Conservation (phyloP, 2,797 vertebrate genomes). For the Galagoides demidoff region DNA sequence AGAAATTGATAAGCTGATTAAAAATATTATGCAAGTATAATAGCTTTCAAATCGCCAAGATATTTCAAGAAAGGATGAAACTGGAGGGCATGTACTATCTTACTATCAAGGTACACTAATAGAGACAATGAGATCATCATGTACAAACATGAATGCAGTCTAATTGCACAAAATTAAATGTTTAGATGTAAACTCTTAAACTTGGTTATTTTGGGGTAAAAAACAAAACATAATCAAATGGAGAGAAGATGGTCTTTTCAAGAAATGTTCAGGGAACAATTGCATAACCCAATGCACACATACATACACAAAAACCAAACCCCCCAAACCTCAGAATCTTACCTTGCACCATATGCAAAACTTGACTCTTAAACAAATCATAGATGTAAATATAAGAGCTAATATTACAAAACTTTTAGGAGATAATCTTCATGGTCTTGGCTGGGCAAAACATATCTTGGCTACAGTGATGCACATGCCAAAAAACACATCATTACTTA, state of each 20-base stretch:
- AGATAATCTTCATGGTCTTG: not conserved
- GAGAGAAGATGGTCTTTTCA: not conserved
- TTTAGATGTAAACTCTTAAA: not conserved
- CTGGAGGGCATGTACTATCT: not conserved
- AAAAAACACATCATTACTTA: not conserved
- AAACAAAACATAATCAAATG: not conserved
- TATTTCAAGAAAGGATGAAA: not conserved
- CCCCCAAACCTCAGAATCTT: not conserved
- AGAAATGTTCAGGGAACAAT: not conserved
- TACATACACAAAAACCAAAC: not conserved
- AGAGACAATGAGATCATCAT: not conserved
- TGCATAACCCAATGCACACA: not conserved
- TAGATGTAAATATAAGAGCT: not conserved
- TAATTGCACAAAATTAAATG: not conserved
- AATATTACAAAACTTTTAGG: not conserved
- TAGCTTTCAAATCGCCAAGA: not conserved
- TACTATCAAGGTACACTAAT: not conserved
- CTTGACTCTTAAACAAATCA: not conserved
- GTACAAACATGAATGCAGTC: not conserved
- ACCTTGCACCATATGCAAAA: not conserved
- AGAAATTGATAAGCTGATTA: not conserved
- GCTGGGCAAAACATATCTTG: not conserved
- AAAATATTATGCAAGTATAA: not conserved
- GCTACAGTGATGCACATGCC: not conserved
- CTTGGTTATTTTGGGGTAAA: not conserved